Conservation (phyloP, 2,797 vertebrate species). For the Sebastes miniatus region DNA sequence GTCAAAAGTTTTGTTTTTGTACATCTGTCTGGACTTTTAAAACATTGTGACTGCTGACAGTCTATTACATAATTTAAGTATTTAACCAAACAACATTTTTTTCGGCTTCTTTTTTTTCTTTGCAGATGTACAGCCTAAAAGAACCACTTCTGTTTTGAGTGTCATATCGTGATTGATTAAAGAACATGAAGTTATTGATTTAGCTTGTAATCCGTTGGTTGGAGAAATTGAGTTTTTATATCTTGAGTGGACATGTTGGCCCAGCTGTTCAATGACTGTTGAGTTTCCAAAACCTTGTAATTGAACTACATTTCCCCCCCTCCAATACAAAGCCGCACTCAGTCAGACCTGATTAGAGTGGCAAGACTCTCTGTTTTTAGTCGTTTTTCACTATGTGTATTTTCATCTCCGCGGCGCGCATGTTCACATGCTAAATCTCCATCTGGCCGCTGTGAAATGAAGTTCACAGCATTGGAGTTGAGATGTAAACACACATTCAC, state of each 20-base stretch:
- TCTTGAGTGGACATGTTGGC: constrained; percentile 4
- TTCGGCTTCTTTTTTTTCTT: not conserved
- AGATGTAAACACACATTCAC: constrained; percentile 81
- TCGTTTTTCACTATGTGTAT: constrained; percentile 63
- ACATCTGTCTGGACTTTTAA: constrained; percentile 72
- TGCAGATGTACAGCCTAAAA: not conserved
- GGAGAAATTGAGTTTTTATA: constrained; percentile 8
- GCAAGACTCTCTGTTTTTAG: constrained; percentile 62
- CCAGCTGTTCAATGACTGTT: constrained; percentile 21
- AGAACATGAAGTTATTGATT: constrained; percentile 45
- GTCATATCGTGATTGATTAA: not conserved
- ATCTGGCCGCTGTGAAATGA: constrained; percentile 78
- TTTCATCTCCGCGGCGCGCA: constrained; percentile 63
- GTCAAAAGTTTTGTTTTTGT: constrained; percentile 73
- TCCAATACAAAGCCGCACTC: constrained; percentile 19
- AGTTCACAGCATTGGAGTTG: constrained; percentile 77
- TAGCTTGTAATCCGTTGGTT: constrained; percentile 18
- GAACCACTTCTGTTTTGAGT: not conserved
- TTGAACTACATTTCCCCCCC: constrained; percentile 18
- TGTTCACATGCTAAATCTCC: constrained; percentile 77
- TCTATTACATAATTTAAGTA: constrained; percentile 62
- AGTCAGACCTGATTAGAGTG: constrained; percentile 54
- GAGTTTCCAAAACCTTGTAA: constrained; percentile 42
- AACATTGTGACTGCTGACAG: constrained; percentile 58
- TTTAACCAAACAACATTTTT: constrained; percentile 40